A percentile compares a stretch with the other conserved stretches of the same genome.
Conservation (phyloP, 2,113 vertebrate genomes). For the Cacatua alba region DNA sequence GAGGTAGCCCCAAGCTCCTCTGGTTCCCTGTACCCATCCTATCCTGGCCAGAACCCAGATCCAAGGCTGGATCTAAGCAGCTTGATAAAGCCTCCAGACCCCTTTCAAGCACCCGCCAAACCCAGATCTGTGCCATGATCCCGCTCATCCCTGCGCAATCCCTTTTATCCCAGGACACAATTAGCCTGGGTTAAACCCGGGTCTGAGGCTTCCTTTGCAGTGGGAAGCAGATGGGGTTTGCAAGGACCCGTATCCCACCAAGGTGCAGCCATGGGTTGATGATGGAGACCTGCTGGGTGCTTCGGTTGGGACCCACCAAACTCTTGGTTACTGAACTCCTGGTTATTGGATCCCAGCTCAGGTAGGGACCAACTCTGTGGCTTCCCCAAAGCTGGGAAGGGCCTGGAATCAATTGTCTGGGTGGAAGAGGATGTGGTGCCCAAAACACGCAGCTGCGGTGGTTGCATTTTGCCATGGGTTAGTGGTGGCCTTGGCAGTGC, state of each 20-base stretch:
- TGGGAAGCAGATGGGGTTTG: not conserved
- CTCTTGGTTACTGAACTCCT: not conserved
- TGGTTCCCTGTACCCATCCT: accelerated
- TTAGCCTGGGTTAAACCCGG: accelerated
- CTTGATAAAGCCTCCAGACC: not conserved
- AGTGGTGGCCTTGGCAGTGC: not conserved
- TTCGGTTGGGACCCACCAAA: not conserved
- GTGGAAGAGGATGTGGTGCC: not conserved
- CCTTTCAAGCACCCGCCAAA: not conserved
- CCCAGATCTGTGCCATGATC: accelerated
- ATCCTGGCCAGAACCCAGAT: not conserved
- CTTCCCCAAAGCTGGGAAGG: not conserved
- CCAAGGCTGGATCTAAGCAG: not conserved
- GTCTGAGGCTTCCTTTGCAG: accelerated
- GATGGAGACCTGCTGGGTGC: accelerated
- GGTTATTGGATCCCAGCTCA: not conserved
- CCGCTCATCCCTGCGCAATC: accelerated
- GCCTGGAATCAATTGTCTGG: not conserved
- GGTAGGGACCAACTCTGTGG: accelerated
- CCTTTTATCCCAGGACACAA: not conserved
- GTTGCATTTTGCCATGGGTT: not conserved
- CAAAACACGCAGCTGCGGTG: accelerated
- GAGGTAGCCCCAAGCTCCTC: not conserved
- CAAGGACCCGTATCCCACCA: accelerated
- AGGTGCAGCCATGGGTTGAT: accelerated